These are phyloP conservation scores for Silurus meridionalis DNA, from an alignment of 2,113 vertebrate species.

Conservation along the genomic window DNA sequence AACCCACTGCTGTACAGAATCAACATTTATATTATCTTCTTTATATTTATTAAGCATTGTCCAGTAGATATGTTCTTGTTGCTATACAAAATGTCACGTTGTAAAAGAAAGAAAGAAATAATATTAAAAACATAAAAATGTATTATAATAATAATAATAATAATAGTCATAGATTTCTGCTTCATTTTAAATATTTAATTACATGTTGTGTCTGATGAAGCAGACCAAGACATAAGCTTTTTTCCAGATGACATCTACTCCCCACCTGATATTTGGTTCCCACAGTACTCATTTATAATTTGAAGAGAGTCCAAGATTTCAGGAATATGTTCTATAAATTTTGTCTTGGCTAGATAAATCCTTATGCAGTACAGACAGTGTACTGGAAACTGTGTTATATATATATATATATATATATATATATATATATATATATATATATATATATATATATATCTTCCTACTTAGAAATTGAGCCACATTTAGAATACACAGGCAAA, in stretches of 20 bases:
- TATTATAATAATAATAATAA: not conserved
- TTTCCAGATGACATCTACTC: constrained; percentile 8
- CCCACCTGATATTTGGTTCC: not conserved
- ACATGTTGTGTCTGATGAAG: constrained; percentile 20
- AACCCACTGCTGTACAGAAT: not conserved
- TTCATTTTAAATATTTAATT: constrained; percentile 35
- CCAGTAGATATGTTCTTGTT: not conserved
- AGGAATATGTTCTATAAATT: not conserved
- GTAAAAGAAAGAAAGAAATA: not conserved
- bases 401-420: too few species aligned
- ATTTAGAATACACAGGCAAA: not conserved
- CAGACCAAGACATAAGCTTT: constrained; percentile 42
- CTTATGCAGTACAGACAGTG: not conserved
- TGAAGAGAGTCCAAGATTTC: not conserved
- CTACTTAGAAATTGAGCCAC: not conserved
- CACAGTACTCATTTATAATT: not conserved
- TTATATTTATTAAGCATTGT: not conserved
- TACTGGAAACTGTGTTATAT: not conserved
- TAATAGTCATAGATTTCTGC: not conserved
- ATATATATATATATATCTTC: not conserved
- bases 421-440: too few species aligned
- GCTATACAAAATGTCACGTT: not conserved
- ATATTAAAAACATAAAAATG: too few species aligned
- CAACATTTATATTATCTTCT: not conserved
- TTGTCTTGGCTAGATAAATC: not conserved